These are phyloP conservation scores for Drosophila burlai DNA, from an alignment of 1,140 invertebrate genomes.

Conservation along the genomic window DNA sequence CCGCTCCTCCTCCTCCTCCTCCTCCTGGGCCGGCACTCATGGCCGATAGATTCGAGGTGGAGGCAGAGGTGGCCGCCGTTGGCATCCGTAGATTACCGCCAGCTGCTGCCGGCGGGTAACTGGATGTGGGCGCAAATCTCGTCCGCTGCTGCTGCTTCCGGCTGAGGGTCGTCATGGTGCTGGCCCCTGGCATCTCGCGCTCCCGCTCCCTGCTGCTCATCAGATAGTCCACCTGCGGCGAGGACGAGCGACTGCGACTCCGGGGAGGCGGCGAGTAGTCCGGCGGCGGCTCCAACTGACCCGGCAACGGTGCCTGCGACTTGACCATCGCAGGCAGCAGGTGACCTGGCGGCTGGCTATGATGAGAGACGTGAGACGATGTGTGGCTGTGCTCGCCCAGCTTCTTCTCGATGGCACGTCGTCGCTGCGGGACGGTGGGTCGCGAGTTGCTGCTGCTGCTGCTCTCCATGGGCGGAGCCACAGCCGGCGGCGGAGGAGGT, in stretches of 20 bases:
- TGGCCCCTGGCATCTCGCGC: slow-evolving; percentile 8
- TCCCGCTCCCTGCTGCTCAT: slow-evolving; percentile 11
- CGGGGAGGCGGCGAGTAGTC: slow-evolving; percentile 89
- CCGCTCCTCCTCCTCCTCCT: slow-evolving; percentile 12
- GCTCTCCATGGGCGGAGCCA: slow-evolving; percentile 30
- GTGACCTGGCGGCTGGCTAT: neutral
- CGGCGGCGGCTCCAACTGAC: slow-evolving; percentile 87
- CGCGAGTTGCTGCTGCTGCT: slow-evolving; percentile 38
- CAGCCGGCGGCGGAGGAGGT: neutral
- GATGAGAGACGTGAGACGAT: neutral
- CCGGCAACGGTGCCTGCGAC: slow-evolving; percentile 16
- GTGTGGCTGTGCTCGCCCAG: slow-evolving; percentile 54
- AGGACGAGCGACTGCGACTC: slow-evolving; percentile 85
- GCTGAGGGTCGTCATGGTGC: slow-evolving; percentile 83
- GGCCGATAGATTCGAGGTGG: slow-evolving; percentile 67
- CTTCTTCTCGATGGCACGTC: slow-evolving; percentile 86
- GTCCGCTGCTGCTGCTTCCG: slow-evolving; percentile 89
- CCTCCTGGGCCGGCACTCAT: slow-evolving; percentile 52
- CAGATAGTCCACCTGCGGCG: slow-evolving; percentile 79
- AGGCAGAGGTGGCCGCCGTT: slow-evolving; percentile 53
- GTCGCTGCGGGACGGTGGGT: slow-evolving; percentile 88
- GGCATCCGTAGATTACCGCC: slow-evolving; percentile 54
- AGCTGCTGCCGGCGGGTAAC: slow-evolving; percentile 50
- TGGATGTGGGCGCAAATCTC: slow-evolving; percentile 88
- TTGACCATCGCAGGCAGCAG: neutral